Percentiles rank a stretch among this genome's conserved stretches.
Conservation (phyloP, 2,113 vertebrate species). For the Bujurquina vittata region DNA sequence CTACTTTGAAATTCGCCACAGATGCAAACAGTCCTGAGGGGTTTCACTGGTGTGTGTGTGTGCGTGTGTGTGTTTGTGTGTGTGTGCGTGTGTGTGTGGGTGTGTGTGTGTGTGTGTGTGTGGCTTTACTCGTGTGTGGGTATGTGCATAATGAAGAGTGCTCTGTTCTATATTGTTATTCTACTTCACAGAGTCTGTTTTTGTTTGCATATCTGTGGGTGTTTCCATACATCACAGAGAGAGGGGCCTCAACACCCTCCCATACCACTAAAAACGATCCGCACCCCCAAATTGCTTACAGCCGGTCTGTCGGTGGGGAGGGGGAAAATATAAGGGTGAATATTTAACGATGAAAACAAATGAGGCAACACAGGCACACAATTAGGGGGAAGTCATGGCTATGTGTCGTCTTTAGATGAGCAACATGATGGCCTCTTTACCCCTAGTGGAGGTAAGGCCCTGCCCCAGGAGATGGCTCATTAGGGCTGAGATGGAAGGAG, state of each 20-base stretch:
- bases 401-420: slow-evolving; percentile 90
- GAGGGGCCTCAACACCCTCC: slow-evolving; percentile 71
- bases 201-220: slow-evolving; percentile 51
- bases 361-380: slow-evolving; percentile 84
- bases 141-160: slow-evolving; percentile 54
- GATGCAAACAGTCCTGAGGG: slow-evolving; percentile 77
- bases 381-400: slow-evolving; percentile 87
- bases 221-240: slow-evolving; percentile 65
- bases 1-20: slow-evolving; percentile 73
- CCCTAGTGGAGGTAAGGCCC: slow-evolving; percentile 81
- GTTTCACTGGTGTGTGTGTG: slow-evolving; percentile 20
- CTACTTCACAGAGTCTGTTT: slow-evolving; percentile 45
- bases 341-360: slow-evolving; percentile 89
- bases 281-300: slow-evolving; percentile 82
- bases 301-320: slow-evolving; percentile 73
- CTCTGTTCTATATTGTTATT: slow-evolving; percentile 60
- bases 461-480: slow-evolving; percentile 87
- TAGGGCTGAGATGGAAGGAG: slow-evolving; percentile 75
- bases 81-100: slow-evolving; percentile 4
- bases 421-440: slow-evolving; percentile 90
- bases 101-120: slow-evolving; percentile 25
- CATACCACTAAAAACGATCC: slow-evolving; percentile 76
- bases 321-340: slow-evolving; percentile 81
- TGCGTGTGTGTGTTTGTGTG: neutral
- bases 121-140: neutral